A percentile compares a stretch with the other conserved stretches of the same genome.
Evolutionary conservation across 2,113 vertebrate genomes (phyloP).

Genomic region (Tachysurus fulvidraco): DNA sequence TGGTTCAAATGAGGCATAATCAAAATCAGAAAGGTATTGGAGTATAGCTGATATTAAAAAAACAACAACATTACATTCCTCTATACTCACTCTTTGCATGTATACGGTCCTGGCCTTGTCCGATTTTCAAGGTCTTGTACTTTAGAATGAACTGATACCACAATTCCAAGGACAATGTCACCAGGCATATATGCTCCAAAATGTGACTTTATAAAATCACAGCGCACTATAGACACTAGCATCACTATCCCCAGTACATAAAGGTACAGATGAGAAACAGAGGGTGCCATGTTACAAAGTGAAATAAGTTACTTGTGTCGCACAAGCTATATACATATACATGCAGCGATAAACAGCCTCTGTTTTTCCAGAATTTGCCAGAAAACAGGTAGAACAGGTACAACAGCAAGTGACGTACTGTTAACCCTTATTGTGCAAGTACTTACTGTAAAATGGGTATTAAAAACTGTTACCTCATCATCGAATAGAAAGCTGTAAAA

Average conservation of each 20-base stretch:
- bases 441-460: too few relatives aligned
- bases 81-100: conserved; percentile 52
- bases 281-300: not conserved
- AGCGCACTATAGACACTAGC: not conserved
- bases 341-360: not conserved
- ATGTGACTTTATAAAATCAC: conserved; percentile 6
- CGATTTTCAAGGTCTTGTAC: conserved; percentile 42
- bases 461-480: too few relatives aligned
- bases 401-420: not conserved
- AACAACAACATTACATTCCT: not conserved
- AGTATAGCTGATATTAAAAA: not conserved
- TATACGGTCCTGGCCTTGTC: conserved; percentile 32
- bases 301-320: not conserved
- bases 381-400: not conserved
- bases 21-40: not conserved
- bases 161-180: conserved; percentile 55
- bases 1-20: not conserved
- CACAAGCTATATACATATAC: too few relatives aligned
- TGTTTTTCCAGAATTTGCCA: not conserved
- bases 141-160: conserved; percentile 49
- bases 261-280: not conserved
- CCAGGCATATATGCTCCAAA: conserved; percentile 42
- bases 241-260: not conserved
- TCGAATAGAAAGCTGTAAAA: too few relatives aligned
- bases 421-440: not conserved